Evolutionary conservation across 2,888 invertebrate species (phyloP).

Genomic region (Sycophila texana): DNA sequence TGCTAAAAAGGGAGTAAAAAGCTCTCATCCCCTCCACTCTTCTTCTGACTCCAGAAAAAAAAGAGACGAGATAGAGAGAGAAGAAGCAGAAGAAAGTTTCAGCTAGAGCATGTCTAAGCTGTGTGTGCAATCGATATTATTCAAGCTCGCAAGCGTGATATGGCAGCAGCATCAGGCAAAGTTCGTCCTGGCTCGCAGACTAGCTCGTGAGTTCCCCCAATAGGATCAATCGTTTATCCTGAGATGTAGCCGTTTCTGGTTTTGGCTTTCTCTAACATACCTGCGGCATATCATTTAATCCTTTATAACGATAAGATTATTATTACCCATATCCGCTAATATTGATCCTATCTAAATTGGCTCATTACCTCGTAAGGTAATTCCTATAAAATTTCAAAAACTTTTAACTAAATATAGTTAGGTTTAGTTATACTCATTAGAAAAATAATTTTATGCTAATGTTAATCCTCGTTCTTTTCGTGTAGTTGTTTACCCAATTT

Average conservation of each 20-base stretch:
- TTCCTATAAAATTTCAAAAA: too few species aligned
- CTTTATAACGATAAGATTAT: too few species aligned
- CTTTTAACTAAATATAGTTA: too few species aligned
- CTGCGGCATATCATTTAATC: too few species aligned
- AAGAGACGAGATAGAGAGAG: conserved; percentile 13
- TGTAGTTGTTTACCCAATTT: too few species aligned
- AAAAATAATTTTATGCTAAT: too few species aligned
- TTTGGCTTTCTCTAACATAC: too few species aligned
- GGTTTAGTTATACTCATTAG: too few species aligned
- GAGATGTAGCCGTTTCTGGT: conserved; percentile 7
- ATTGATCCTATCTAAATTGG: too few species aligned
- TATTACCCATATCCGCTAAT: too few species aligned
- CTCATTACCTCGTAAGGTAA: too few species aligned
- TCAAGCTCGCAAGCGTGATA: conserved; percentile 11
- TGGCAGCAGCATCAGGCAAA: conserved; percentile 17
- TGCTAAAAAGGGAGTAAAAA: conserved; percentile 16
- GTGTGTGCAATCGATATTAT: conserved; percentile 30
- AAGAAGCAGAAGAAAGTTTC: conserved; percentile 8
- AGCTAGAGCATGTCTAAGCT: not conserved
- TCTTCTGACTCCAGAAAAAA: not conserved
- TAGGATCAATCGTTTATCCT: conserved; percentile 24
- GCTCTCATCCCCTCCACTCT: not conserved
- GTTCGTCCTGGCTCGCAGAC: not conserved
- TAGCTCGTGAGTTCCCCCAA: not conserved
- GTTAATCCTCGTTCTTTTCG: too few species aligned